Base-by-base conservation (phyloP, 2,888 invertebrate species). In the Drosophila austrosaltans region DNA sequence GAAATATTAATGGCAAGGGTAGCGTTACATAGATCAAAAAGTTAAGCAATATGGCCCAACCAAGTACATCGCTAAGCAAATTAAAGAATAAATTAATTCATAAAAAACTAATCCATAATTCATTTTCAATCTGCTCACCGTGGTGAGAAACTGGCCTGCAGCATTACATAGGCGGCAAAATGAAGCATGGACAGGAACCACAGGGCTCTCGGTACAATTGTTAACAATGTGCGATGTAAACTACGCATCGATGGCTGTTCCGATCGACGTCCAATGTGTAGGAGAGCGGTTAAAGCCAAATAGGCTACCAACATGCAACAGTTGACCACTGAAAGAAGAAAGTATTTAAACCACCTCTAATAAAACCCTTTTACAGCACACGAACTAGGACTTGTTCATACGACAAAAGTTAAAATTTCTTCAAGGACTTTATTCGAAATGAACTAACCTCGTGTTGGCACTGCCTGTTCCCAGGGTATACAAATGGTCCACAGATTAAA, bases 21-120 rank as follows among this genome's bases (percentile, higher is more conserved):
- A 96, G 92, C 16, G 96, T 95, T 65, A 96, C 95, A 91, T 95
- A 96, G 59, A 96, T 94, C 59, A 96, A 93, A 90, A 96, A 96
- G 84, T 95, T 94, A 81, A 96, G 92, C 59, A 96, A 93, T 70
- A 96, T 93, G 30, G 95, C 94, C 96, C 96, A 96, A 36, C 95
- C 95, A 20, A 96, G 93, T 65, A 94, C 94, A 87, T 96, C 95
- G 71, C 95, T 93, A 72, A 48, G 22, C 10, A 10, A 20, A 48
- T 25, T 3, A 25, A 10, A 54, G 12, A 36, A 22, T 53, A 8
- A 16, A 12, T 3, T 48, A 5, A 39, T 32, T 3, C 2, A 7
- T 30, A 20, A 1, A 54, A 2, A 39, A 40, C 7, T 10, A 2
- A 10, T n/a, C 0, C n/a, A 10, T 16, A 2, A 10, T n/a, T 0